These are phyloP conservation scores for Mechanitis messenoides DNA, from an alignment of 2,888 invertebrate genomes.

Conservation along the genomic window DNA sequence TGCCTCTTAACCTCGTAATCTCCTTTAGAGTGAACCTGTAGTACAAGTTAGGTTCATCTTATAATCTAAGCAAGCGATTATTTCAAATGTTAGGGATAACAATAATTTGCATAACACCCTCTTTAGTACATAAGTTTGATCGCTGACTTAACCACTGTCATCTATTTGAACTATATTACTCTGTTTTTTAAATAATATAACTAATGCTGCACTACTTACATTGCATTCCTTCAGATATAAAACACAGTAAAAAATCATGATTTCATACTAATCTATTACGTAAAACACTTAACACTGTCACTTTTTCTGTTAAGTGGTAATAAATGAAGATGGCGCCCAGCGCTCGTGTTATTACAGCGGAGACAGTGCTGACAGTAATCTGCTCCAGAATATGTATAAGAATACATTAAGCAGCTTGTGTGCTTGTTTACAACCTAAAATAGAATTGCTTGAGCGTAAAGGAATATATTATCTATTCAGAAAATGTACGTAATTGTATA, in stretches of 20 bases:
- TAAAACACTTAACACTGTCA: slow-evolving; percentile 12
- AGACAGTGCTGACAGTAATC: slow-evolving; percentile 57
- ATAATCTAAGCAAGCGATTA: too few relatives aligned
- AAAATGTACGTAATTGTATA: background rate
- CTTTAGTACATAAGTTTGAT: too few relatives aligned
- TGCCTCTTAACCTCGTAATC: too few relatives aligned
- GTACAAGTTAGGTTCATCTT: too few relatives aligned
- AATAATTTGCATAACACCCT: too few relatives aligned
- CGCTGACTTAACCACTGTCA: too few relatives aligned
- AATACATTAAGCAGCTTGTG: slow-evolving; percentile 29
- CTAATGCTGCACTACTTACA: background rate
- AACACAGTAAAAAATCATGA: background rate
- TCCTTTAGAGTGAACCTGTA: too few relatives aligned
- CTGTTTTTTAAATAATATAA: too few relatives aligned
- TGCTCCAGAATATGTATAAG: slow-evolving; percentile 52
- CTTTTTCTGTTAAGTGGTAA: slow-evolving; percentile 25
- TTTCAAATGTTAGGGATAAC: too few relatives aligned
- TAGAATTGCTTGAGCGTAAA: slow-evolving; percentile 3
- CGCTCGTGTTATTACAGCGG: slow-evolving; percentile 37
- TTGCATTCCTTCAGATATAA: background rate
- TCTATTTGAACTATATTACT: too few relatives aligned
- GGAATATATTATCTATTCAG: background rate
- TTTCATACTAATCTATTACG: slow-evolving; percentile 14
- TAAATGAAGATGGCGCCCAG: slow-evolving; percentile 28
- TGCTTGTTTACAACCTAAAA: slow-evolving; percentile 4